Conservation (phyloP, 1,140 invertebrate species). For the Drosophila pectinifera region DNA sequence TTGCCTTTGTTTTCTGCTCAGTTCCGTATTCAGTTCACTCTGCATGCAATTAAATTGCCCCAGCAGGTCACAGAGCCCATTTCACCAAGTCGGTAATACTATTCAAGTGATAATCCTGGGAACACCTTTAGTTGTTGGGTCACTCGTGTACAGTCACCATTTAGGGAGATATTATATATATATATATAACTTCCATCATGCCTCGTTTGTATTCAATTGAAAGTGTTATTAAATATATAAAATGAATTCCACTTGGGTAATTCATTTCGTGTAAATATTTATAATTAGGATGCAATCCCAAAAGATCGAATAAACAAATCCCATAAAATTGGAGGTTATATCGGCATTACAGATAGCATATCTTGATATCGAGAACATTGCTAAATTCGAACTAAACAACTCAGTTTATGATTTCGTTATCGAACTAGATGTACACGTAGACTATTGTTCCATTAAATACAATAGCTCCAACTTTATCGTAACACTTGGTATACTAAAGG, state of each 20-base stretch:
- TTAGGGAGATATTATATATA: not conserved
- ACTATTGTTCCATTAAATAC: not conserved
- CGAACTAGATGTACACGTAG: not conserved
- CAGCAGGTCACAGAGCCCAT: slow-evolving; percentile 27
- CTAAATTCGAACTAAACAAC: not conserved
- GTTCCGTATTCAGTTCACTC: slow-evolving; percentile 7
- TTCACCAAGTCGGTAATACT: not conserved
- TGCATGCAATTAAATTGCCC: slow-evolving; percentile 50
- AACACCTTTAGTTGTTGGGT: not conserved
- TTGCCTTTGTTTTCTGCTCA: slow-evolving; percentile 26
- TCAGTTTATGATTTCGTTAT: slow-evolving; percentile 5
- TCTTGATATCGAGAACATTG: not conserved
- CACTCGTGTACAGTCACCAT: too few relatives aligned
- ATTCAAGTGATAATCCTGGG: slow-evolving; percentile 22
- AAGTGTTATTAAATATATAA: too few relatives aligned
- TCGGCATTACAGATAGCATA: not conserved
- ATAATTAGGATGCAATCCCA: not conserved
- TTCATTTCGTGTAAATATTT: not conserved
- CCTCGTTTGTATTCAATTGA: not conserved
- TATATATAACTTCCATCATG: too few relatives aligned
- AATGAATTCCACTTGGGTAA: too few relatives aligned
- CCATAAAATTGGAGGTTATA: not conserved
- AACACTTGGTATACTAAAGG: not conserved
- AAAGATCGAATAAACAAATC: not conserved
- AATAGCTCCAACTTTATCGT: not conserved